Evolutionary conservation across 2,113 vertebrate genomes (phyloP), one percentile per base, ranked within the genome.

Genomic region (Dendrocopos noguchii): DNA sequence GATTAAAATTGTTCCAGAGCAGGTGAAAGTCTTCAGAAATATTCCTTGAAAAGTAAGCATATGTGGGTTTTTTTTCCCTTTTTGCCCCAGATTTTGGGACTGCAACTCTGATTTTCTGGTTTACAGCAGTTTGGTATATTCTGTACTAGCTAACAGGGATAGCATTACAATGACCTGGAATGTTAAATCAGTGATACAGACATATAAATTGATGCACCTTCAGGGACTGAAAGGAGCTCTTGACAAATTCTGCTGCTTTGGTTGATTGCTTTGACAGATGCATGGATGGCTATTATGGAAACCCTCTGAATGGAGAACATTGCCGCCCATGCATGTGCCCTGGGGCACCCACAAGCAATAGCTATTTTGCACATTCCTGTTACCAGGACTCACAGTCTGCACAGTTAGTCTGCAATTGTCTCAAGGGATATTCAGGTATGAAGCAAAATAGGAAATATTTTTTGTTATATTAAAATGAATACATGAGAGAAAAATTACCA

Each of bases 291-390:
- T 99, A 98, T 94, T 97, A 98, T 73, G 98, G 98, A 83, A 97
- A 98, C 72, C 98, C 98, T 10, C 66, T 90, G 70, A 93, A 84
- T 6, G 86, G 97, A 81, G 94, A 97, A 15, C 88, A 97, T 57
- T 99, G 98, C 86, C 94, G 4, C 59, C 98, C 98, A 15, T 99
- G 99, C 87, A 93, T 91, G 52, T 99, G 99, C 90, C 99, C 98
- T 31, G 98, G 97, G 18, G 7, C 94, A 60, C 94, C 97, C 89
- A 95, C 88, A 24, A 99, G 98, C 55, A 95, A 94, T 24, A 97
- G 81, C 5, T 98, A 98, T 96, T 99, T 99, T 68, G 98, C 98
- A 74, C 92, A 8, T 86, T 98, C 97, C 70, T 99, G 99, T 89
- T 96, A 96, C 78, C 97, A 96, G n/a, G 96, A 98, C 75, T 95